These are phyloP conservation scores for Rhopalosiphum nymphaeae DNA, from an alignment of 2,888 invertebrate genomes.

Conservation along the genomic window DNA sequence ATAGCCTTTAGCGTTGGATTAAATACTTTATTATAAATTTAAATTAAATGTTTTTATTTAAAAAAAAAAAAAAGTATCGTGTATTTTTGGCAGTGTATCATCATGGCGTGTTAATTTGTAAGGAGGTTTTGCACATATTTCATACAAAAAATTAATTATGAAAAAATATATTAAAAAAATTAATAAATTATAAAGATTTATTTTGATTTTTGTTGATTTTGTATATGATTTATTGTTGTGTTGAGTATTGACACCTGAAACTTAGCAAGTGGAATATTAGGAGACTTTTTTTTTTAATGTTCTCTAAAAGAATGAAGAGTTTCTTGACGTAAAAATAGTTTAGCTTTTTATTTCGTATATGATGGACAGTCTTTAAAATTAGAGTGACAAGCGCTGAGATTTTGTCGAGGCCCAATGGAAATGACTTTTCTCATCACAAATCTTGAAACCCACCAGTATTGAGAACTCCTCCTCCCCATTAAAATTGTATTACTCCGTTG, in stretches of 20 bases:
- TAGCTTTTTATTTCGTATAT: not conserved
- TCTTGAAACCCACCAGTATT: not conserved
- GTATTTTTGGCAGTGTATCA: not conserved
- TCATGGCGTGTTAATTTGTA: too few species aligned
- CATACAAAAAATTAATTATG: not conserved
- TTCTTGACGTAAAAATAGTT: not conserved
- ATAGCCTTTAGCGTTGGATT: not conserved
- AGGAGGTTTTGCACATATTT: too few species aligned
- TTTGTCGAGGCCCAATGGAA: not conserved
- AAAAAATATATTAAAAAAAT: not conserved
- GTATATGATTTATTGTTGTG: not conserved
- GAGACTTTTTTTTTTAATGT: not conserved
- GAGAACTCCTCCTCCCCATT: not conserved
- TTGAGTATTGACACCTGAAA: not conserved
- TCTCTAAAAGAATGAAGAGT: not conserved
- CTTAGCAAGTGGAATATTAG: not conserved
- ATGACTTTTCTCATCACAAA: not conserved
- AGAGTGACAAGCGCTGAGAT: not conserved
- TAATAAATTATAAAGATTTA: not conserved
- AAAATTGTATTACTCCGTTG: not conserved
- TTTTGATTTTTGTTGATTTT: not conserved
- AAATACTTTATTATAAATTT: not conserved
- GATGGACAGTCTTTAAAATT: not conserved
- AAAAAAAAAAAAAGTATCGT: not conserved
- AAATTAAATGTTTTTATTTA: not conserved